phyloP scores from a whole-genome alignment of 2,797 vertebrate genomes.

The Danio albolineatus region DNA sequence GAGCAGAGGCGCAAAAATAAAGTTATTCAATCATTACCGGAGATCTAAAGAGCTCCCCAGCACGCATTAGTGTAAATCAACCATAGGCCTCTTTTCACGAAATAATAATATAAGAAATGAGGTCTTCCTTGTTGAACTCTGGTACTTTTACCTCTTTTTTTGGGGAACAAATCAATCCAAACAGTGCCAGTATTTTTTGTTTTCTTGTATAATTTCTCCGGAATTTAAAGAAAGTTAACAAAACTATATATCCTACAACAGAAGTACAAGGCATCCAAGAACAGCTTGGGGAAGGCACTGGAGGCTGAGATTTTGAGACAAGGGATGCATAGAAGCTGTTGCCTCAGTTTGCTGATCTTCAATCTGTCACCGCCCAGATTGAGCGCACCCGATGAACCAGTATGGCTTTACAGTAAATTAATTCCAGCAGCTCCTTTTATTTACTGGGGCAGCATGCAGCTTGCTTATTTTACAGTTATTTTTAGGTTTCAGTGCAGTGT shows the following conservation, averaged over 20 bases:
- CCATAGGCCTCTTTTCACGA: slow-evolving; percentile 61
- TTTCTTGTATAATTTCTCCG: not conserved
- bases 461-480: slow-evolving; percentile 71
- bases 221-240: slow-evolving; percentile 9
- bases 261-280: slow-evolving; percentile 46
- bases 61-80: slow-evolving; percentile 73
- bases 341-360: slow-evolving; percentile 73
- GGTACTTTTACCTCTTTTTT: slow-evolving; percentile 62
- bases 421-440: slow-evolving; percentile 77
- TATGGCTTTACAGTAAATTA: slow-evolving; percentile 76
- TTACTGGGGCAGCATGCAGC: slow-evolving; percentile 73
- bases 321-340: slow-evolving; percentile 67
- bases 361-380: slow-evolving; percentile 76
- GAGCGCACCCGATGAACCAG: slow-evolving; percentile 71
- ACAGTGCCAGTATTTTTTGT: slow-evolving; percentile 27
- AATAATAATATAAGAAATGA: slow-evolving; percentile 58
- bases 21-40: slow-evolving; percentile 72
- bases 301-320: slow-evolving; percentile 59
- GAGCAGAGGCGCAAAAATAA: slow-evolving; percentile 62
- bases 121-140: slow-evolving; percentile 54
- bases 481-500: slow-evolving; percentile 68
- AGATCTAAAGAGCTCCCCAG: slow-evolving; percentile 70
- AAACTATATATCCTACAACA: slow-evolving; percentile 58
- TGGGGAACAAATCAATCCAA: slow-evolving; percentile 68
- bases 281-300: slow-evolving; percentile 57